Evolutionary conservation across 2,888 invertebrate species (phyloP), one percentile per base, ranked within the genome.

Genomic region (Agrochola macilenta): DNA sequence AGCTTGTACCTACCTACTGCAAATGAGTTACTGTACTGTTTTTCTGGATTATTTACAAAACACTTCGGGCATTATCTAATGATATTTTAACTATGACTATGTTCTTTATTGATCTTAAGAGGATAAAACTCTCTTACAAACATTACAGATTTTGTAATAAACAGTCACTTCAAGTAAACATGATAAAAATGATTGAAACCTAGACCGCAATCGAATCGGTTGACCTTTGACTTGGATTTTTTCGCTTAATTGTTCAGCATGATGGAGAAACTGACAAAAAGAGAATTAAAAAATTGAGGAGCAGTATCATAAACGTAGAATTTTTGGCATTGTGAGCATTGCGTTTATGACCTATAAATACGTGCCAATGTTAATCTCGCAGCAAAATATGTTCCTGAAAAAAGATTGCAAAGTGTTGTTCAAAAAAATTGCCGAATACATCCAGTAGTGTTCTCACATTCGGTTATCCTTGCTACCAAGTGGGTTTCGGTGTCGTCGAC

Each of bases 401-500:
- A 26, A 54, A 57, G 26, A 68, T 30, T 26, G 17, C 26, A n/a
- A n/a, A 63, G 35, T 12, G 14, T 39, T 58, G 52, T 58, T 70
- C 4, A 5, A 71, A 61, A 35, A 68, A n/a, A 78, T n/a, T 52
- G 5, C 20, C 39, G n/a, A 52, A 54, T 74, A 49, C 35, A 75
- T 68, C 12, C 43, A 60, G 63, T 65, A 11, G 9, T 68, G 60
- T 60, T 26, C 14, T 60, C 46, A 66, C 43, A 81, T 58, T 76
- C 26, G 35, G 43, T 65, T 30, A 69, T 78, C 65, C 78, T 57
- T 72, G n/a, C 61, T 58, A 79, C 54, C 76, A 74, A 79, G 54
- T 74, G 49, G 70, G 69, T 78, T 74, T 80, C 69, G 65, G 58
- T 83, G 79, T 65, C 79, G 74, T 52, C 72, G 85, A 82, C 78